Percentiles rank a stretch among this genome's conserved stretches.
phyloP scores from a whole-genome alignment of 92 coral and sea anemone species.

The Bergia puertoricense region DNA sequence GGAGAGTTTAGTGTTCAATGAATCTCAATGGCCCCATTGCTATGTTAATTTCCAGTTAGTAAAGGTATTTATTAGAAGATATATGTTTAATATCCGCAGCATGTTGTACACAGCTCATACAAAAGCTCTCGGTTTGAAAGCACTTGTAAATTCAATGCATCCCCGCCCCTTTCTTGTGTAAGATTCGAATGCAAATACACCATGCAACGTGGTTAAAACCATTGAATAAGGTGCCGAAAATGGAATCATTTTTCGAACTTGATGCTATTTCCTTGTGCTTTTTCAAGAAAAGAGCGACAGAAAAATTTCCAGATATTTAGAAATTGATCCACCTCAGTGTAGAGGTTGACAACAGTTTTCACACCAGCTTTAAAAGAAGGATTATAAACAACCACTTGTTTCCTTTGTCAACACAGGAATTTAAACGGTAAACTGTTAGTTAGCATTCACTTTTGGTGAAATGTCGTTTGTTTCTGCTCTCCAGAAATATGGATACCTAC shows the following conservation, averaged over 20 bases:
- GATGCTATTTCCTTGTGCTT: neutral
- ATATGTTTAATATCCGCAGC: constrained; percentile 24
- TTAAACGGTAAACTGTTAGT: neutral
- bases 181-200: constrained; percentile 14
- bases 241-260: neutral
- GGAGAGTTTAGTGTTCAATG: neutral
- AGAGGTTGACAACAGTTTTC: neutral
- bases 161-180: constrained; percentile 29
- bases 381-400: neutral
- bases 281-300: neutral
- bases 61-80: constrained; percentile 7
- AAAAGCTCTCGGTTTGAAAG: constrained; percentile 19
- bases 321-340: neutral
- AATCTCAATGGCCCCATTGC: neutral
- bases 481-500: neutral
- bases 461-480: neutral
- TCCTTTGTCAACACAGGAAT: neutral
- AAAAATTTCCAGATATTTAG: neutral
- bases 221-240: too few species aligned
- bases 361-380: neutral
- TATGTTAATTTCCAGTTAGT: neutral
- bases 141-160: constrained; percentile 25
- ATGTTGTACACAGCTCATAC: constrained; percentile 33
- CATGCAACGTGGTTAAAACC: constrained; percentile 13
- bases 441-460: neutral